These are phyloP conservation scores for Hippoglossus hippoglossus DNA, from an alignment of 2,797 vertebrate genomes.

Conservation along the genomic window DNA sequence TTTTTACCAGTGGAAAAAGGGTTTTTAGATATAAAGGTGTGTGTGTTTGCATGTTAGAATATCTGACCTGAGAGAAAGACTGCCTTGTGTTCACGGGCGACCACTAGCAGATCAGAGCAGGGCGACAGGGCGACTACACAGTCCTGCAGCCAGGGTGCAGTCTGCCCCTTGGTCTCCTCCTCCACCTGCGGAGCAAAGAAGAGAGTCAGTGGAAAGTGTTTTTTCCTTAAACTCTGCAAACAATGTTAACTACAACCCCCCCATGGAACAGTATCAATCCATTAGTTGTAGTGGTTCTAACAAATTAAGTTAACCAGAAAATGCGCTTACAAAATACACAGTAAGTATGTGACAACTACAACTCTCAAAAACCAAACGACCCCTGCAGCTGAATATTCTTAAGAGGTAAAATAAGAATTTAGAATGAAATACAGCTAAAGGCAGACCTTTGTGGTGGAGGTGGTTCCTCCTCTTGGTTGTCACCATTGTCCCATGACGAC, in stretches of 20 bases:
- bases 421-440: neutral
- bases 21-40: too few species aligned
- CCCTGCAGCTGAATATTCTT: neutral
- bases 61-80: conserved; percentile 93
- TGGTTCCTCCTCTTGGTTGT: conserved; percentile 73
- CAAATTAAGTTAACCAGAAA: too few species aligned
- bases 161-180: conserved; percentile 82
- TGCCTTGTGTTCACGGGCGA: conserved; percentile 93
- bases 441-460: conserved; percentile 59
- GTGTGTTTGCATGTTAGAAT: neutral
- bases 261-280: neutral
- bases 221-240: too few species aligned
- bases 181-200: conserved; percentile 79
- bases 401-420: neutral
- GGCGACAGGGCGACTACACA: conserved; percentile 94
- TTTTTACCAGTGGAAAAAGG: too few species aligned
- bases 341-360: neutral
- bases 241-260: too few species aligned
- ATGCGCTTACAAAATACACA: too few species aligned
- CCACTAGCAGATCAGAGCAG: conserved; percentile 94
- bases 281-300: too few species aligned
- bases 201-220: neutral
- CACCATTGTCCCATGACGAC: conserved; percentile 89
- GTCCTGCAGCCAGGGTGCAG: conserved; percentile 91
- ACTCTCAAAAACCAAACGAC: neutral